Evolutionary conservation across 2,888 invertebrate genomes (phyloP).

Genomic region (Eurytoma californica): DNA sequence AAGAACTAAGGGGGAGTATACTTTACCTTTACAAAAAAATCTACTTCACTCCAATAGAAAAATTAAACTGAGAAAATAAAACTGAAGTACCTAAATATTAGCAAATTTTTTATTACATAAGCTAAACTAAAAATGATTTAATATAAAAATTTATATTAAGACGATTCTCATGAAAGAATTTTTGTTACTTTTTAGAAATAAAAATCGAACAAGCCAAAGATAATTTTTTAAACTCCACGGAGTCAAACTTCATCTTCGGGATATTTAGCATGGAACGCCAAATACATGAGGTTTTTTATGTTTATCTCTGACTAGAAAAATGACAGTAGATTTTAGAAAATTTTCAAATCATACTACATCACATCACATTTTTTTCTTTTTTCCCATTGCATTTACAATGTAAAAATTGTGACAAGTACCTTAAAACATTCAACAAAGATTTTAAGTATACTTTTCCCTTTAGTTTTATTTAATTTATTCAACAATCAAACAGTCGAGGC

Average conservation of each 20-base stretch:
- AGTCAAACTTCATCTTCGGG: constrained; percentile 48
- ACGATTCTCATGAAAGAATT: constrained; percentile 2
- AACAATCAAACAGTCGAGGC: constrained; percentile 3
- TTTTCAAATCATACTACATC: constrained; percentile 23
- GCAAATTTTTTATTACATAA: constrained; percentile 20
- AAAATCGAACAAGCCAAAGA: constrained; percentile 47
- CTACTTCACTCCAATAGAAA: background rate
- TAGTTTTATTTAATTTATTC: constrained; percentile 29
- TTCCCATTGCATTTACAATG: constrained; percentile 22
- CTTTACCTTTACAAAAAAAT: background rate
- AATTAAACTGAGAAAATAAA: background rate
- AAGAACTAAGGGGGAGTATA: constrained; percentile 36
- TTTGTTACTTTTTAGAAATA: constrained; percentile 54
- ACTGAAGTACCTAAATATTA: background rate
- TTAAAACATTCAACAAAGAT: constrained; percentile 9
- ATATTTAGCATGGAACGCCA: constrained; percentile 47
- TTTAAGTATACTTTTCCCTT: constrained; percentile 45
- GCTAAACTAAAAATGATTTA: no score
- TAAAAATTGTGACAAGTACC: background rate
- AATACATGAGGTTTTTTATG: constrained; percentile 42
- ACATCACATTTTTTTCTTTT: constrained; percentile 24
- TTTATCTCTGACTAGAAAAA: constrained; percentile 37
- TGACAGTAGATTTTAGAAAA: constrained; percentile 47
- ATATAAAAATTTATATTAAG: background rate
- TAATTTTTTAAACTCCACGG: constrained; percentile 53